Base-by-base conservation (phyloP, 2,797 vertebrate species). In the Melanotaenia nigrans region DNA sequence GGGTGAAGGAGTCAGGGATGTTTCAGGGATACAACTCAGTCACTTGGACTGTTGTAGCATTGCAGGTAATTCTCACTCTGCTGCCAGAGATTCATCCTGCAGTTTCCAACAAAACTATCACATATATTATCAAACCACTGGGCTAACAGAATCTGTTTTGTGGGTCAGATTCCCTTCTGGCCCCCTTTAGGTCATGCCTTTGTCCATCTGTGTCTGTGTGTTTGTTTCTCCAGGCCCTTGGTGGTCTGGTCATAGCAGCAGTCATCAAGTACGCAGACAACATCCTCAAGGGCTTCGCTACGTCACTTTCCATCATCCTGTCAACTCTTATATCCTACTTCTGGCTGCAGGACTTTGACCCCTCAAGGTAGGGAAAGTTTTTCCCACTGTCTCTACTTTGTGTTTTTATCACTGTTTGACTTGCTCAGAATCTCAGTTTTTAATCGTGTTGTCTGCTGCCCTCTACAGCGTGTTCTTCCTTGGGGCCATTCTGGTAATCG, bases 191-290 rank as follows among this genome's bases (percentile, higher is more conserved):
- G 67, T 85, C 78, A 33, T 78, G 90, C 85, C 84, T 88, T 63
- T 24, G 78, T 85, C 87, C 89, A 91, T 92, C 88, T 90, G 90
- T 49, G 77, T 65, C 72, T 30, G 18, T 83, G 71, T 91, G 78
- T 90, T 84, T 88, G 84, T 85, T 79, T 81, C 45, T 79, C 28
- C 91, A 99, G 98, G 98, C 98, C 65, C 94, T 99, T 75, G 98
- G 98, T 53, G 98, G 98, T 62, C 94, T 99, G 83, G 97, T 99
- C 79, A 96, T 99, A 87, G 98, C 97, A 66, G 97, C 97, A 77
- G 98, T 99, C 89, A 99, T 99, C 93, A 99, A 99, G 91, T 99
- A 99, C 16, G 98, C 98, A 0, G 98, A 99, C 93, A 99, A 99
- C 88, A 99, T 99, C 90, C 95, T 99, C 86, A 99, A 99, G 92